Evolutionary conservation across 1,140 invertebrate genomes (phyloP), one percentile per base, ranked within the genome.

Genomic region (Drosophila chauvacae): DNA sequence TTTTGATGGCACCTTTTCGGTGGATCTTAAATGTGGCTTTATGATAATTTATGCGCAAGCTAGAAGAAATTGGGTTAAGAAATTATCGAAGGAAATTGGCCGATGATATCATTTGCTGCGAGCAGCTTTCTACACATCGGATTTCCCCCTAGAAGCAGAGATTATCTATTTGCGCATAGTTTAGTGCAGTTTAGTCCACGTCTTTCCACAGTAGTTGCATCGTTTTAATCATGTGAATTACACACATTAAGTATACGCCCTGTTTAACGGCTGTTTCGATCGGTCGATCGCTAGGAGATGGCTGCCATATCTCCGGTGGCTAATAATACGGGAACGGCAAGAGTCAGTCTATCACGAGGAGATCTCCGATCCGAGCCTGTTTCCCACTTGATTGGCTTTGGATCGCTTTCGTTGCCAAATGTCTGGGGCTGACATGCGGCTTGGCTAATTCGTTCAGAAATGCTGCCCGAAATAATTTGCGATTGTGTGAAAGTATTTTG

Each of bases 381-480:
- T 83, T 77, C 55, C 58, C 83, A 77, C 63, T 80, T 77, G 83
- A 83, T 82, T 83, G 77, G 80, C 44, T 57, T 58, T 61, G 77
- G 23, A 28, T 87, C 77, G 84, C 84, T 87, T 87, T 80, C 83
- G 60, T 87, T 87, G 82, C 73, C 77, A 71, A 75, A 81, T 80
- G 81, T 75, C 74, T 42, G 48, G 23, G 50, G 56, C 51, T 80
- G 84, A 87, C 85, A 80, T 77, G 84, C 80, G 72, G 80, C 63
- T 72, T 87, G 84, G 80, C 85, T 90, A 87, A 87, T 87, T 87
- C 73, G 73, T 69, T 58, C 77, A 88, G 84, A 87, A 87, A 73
- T 88, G 84, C 80, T 87, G 84, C 84, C 68, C 83, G 84, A 87
- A 87, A 80, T 87, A 77, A 88, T 80, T 87, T 88, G 77, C 73